These are phyloP conservation scores for Lathamus discolor DNA, from an alignment of 2,113 vertebrate species.

Conservation along the genomic window DNA sequence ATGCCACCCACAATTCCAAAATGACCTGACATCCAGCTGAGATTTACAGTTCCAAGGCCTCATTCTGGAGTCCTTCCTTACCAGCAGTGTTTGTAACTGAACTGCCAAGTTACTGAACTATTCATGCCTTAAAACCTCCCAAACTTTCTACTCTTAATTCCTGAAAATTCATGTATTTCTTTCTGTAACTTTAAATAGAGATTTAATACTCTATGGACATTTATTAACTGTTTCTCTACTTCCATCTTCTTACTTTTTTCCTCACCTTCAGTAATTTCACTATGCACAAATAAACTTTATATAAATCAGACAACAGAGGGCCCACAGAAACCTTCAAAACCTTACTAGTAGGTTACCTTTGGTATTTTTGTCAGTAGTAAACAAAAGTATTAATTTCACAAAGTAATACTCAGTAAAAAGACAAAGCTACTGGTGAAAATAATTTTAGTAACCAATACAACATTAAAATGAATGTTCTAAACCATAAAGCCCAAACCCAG, in stretches of 20 bases:
- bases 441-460: not conserved
- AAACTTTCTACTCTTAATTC: not conserved
- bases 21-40: not conserved
- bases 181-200: not conserved
- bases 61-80: not conserved
- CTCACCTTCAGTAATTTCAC: not conserved
- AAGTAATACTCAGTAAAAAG: not conserved
- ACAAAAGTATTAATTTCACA: not conserved
- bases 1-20: not conserved
- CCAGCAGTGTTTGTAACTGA: not conserved
- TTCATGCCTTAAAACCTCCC: not conserved
- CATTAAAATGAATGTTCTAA: not conserved
- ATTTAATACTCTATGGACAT: not conserved
- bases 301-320: not conserved
- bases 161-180: not conserved
- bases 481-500: not conserved
- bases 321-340: not conserved
- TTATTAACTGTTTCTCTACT: not conserved
- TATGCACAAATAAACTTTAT: not conserved
- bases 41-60: not conserved
- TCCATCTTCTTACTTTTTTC: not conserved
- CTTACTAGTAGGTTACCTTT: not conserved
- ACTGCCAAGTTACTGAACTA: not conserved
- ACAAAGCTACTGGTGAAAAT: not conserved
- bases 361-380: not conserved